Evolutionary conservation across 2,888 invertebrate species (phyloP), one percentile per base, ranked within the genome.

Genomic region (Drosophila picticornis): DNA sequence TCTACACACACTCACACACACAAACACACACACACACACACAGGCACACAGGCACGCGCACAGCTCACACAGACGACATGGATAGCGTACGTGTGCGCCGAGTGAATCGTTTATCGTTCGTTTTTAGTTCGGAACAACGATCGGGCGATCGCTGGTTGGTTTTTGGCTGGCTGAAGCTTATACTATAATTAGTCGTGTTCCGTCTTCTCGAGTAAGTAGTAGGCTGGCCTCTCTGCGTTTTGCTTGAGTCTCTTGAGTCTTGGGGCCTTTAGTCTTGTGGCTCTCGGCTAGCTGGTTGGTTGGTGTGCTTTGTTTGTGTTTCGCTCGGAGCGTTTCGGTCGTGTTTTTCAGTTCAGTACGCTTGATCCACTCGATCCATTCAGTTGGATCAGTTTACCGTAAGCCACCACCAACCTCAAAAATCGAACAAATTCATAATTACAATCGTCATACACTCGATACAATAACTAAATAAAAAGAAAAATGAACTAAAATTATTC

Each of bases 171-270:
- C 84, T 92, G 88, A 82, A 92, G 86, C 87, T 92, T 91, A 92
- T 90, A 91, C 87, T 91, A 92, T 91, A 91, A 91, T 92, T 93
- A 93, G 93, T 93, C 90, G 92, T 91, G 91, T 92, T 92, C 90
- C 91, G 93, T 90, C 93, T 91, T 91, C 91, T 90, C 91, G 91
- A 93, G 93, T 93, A 92, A 92, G 92, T 93, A 86, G 92, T 93
- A 86, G 92, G 87, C 90, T 91, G 90, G 81, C 71, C 67, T 72
- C 76, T 74, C 72, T 61, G 57, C 75, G 79, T 72, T 75, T 72
- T 25, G 25, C 16, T 46, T 46, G 34, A 46, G 46, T 46, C 22
- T 64, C 65, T 72, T 72, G n/a, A 43, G 16, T 22, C 29, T 57
- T 29, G 29, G n/a, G n/a, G 38, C 38, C 64, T 66, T 55, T 65